Conservation (phyloP, 2,797 vertebrate genomes). For the Sibirionetta formosa region DNA sequence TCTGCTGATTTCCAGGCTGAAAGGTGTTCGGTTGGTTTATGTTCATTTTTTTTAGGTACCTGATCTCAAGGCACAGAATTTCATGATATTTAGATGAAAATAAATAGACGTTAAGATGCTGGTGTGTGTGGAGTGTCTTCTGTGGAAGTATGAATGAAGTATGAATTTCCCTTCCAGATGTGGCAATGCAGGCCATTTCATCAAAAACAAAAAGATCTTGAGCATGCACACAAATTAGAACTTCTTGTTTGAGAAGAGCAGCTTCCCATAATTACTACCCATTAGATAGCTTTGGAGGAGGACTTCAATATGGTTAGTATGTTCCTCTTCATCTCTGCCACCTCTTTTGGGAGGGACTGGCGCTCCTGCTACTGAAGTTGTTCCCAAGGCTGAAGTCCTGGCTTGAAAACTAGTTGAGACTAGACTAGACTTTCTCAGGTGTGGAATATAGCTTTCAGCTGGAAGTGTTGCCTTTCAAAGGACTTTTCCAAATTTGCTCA, state of each 20-base stretch:
- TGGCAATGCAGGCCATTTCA: background rate
- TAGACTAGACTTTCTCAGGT: background rate
- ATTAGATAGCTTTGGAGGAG: background rate
- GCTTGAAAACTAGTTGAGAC: background rate
- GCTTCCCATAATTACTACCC: background rate
- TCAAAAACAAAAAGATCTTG: background rate
- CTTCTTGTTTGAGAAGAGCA: background rate
- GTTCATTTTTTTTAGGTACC: background rate
- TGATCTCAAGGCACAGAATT: background rate
- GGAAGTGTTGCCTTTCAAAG: background rate
- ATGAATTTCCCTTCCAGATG: background rate
- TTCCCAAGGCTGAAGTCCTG: background rate
- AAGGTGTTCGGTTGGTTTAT: background rate
- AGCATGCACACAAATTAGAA: background rate
- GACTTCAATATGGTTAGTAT: background rate
- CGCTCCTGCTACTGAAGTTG: background rate
- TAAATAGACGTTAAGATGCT: background rate
- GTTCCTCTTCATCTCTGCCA: background rate
- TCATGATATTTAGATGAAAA: background rate
- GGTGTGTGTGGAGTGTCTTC: accelerated
- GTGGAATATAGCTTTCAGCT: background rate
- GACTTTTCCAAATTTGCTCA: background rate
- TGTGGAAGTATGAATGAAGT: background rate
- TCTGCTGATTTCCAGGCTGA: background rate
- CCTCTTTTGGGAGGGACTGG: background rate